Conservation (phyloP, 2,113 vertebrate genomes). For the Columbina picui region DNA sequence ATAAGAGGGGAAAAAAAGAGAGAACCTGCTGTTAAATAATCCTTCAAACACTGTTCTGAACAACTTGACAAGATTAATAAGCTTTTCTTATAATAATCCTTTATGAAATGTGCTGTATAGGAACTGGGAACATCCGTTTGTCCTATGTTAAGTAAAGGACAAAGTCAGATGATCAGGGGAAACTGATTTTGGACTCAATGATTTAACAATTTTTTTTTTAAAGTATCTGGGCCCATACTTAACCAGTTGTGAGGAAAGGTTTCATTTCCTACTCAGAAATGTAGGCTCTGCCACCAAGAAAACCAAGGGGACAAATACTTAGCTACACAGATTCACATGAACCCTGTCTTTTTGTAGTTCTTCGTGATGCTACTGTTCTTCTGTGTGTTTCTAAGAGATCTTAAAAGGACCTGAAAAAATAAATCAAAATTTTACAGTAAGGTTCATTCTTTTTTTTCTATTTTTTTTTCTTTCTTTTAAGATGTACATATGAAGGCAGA, state of each 20-base stretch:
- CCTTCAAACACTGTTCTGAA: neutral
- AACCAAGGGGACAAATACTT: accelerated
- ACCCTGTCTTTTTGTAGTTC: neutral
- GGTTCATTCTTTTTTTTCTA: neutral
- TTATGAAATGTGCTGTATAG: neutral
- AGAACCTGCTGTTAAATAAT: slow-evolving; percentile 37
- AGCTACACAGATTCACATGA: neutral
- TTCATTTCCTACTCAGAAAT: neutral
- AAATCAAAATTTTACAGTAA: neutral
- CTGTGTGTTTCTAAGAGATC: neutral
- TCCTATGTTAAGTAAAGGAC: neutral
- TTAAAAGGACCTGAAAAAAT: neutral
- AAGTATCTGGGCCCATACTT: neutral
- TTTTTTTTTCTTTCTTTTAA: neutral
- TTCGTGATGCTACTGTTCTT: neutral
- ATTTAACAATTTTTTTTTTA: neutral
- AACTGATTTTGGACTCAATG: neutral
- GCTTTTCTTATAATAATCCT: slow-evolving; percentile 17
- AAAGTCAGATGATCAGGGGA: neutral
- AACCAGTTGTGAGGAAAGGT: neutral
- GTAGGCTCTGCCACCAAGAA: neutral
- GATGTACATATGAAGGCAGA: neutral
- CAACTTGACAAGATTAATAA: slow-evolving; percentile 45
- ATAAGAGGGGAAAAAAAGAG: neutral
- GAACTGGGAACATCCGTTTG: neutral